Percentiles rank a stretch among this genome's conserved stretches.
phyloP scores from a whole-genome alignment of 1,140 invertebrate species.

The Aphis gossypii region DNA sequence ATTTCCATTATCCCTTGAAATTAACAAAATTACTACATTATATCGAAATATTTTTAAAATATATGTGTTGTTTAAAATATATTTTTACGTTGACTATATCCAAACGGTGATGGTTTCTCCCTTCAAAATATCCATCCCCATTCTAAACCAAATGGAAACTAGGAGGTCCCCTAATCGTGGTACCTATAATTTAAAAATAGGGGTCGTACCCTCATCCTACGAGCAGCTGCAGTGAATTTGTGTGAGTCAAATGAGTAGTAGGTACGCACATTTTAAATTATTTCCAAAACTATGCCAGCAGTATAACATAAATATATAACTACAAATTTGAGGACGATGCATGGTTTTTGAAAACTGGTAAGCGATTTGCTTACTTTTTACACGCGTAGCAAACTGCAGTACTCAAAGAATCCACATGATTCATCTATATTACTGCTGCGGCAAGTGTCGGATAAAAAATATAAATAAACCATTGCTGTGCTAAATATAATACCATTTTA shows the following conservation, averaged over 20 bases:
- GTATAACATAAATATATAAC: not conserved
- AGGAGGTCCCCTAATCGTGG: not conserved
- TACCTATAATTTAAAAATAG: not conserved
- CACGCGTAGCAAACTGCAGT: not conserved
- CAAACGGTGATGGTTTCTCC: not conserved
- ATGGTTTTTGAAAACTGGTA: not conserved
- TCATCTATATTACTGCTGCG: not conserved
- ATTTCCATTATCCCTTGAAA: not conserved
- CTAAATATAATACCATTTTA: not conserved
- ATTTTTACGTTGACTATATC: not conserved
- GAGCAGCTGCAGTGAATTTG: not conserved
- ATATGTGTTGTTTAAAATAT: not conserved
- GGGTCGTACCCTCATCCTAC: not conserved
- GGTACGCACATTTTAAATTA: not conserved
- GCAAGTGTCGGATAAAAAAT: not conserved
- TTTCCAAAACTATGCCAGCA: not conserved
- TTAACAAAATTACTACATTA: not conserved
- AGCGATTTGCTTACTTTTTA: not conserved
- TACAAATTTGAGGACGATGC: not conserved
- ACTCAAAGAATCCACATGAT: not conserved
- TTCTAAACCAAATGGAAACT: not conserved
- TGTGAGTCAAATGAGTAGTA: not conserved
- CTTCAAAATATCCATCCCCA: not conserved
- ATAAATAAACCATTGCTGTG: not conserved
- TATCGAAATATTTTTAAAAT: not conserved